A percentile compares a stretch with the other conserved stretches of the same genome.
phyloP scores from a whole-genome alignment of 2,113 vertebrate species.

The Lepus europaeus region DNA sequence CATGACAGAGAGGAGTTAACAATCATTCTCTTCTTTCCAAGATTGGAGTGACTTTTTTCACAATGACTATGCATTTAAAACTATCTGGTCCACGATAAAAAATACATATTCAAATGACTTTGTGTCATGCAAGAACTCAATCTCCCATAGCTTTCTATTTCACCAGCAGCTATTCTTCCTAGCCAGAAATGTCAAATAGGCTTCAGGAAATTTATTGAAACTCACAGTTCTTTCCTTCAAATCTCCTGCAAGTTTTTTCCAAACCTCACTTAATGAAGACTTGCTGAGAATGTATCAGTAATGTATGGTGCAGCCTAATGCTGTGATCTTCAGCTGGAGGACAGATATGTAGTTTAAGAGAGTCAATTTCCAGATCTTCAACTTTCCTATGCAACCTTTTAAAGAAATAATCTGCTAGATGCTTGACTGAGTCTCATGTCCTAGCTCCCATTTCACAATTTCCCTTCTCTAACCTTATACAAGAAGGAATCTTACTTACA shows the following conservation, averaged over 20 bases:
- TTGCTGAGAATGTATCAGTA: conserved; percentile 26
- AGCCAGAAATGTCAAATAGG: conserved; percentile 37
- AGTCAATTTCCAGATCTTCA: conserved; percentile 30
- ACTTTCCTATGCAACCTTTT: not conserved
- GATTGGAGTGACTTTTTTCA: conserved; percentile 2
- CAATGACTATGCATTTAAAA: conserved; percentile 61
- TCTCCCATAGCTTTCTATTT: conserved; percentile 1
- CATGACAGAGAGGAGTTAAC: not conserved
- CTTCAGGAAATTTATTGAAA: conserved; percentile 68
- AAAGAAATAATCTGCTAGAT: not conserved
- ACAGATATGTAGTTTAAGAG: not conserved
- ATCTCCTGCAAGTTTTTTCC: conserved; percentile 39
- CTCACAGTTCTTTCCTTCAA: conserved; percentile 38
- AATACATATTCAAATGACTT: not conserved
- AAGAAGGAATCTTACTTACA: conserved; percentile 14
- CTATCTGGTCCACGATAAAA: conserved; percentile 39
- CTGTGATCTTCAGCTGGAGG: not conserved
- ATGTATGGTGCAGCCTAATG: not conserved
- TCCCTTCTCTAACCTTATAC: not conserved
- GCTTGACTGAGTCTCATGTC: not conserved
- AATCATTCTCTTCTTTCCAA: not conserved
- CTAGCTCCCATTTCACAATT: not conserved
- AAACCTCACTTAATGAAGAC: not conserved
- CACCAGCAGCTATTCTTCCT: conserved; percentile 15
- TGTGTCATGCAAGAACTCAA: not conserved